A percentile compares a stretch with the other conserved stretches of the same genome.
Conservation (phyloP, 2,888 invertebrate genomes). For the Melikaiella ostensackeni region DNA sequence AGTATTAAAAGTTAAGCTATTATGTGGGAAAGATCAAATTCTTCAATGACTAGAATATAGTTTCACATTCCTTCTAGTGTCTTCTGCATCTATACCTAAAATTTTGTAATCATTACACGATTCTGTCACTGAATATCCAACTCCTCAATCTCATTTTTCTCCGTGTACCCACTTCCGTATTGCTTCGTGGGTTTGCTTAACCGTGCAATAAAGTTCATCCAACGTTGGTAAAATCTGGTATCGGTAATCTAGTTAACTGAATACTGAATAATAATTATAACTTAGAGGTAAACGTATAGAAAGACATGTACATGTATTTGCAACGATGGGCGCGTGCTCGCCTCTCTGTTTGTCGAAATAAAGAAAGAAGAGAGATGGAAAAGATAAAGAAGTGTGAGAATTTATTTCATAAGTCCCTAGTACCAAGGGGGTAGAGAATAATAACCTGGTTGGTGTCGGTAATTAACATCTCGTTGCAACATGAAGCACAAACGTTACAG, state of each 20-base stretch:
- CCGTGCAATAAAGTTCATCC: constrained; percentile 1
- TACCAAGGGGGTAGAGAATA: constrained; percentile 61
- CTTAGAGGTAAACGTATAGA: background rate
- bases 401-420: constrained; percentile 72
- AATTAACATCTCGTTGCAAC: constrained; percentile 73
- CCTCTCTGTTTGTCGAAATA: constrained; percentile 63
- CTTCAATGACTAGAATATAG: no score
- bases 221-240: constrained; percentile 19
- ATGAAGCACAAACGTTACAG: constrained; percentile 51
- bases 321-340: constrained; percentile 4
- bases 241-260: constrained; percentile 15
- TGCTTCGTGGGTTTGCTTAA: constrained; percentile 6
- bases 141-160: no score
- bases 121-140: no score
- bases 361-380: constrained; percentile 60
- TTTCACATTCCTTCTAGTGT: no score
- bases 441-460: constrained; percentile 65
- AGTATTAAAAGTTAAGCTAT: no score
- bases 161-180: constrained; percentile 6
- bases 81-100: no score
- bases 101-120: no score
- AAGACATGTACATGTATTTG: background rate
- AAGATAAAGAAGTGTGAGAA: constrained; percentile 71
- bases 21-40: no score
- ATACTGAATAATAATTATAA: constrained; percentile 21